Percentiles rank a stretch among this genome's conserved stretches.
These are phyloP conservation scores for Lutjanus argentimaculatus DNA, from an alignment of 2,797 vertebrate species.

Conservation along the genomic window DNA sequence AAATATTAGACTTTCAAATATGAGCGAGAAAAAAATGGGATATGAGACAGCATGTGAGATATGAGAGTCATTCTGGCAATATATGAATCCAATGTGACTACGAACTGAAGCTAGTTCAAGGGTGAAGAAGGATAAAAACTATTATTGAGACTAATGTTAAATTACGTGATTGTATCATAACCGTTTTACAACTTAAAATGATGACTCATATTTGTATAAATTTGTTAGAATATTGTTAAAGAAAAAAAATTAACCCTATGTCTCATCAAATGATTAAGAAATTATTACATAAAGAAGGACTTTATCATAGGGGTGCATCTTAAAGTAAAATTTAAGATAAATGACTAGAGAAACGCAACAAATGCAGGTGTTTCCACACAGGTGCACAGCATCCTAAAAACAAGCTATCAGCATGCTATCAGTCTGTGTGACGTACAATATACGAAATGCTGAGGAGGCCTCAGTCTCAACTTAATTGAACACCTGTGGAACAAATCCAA, in stretches of 20 bases:
- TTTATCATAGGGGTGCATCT: not conserved
- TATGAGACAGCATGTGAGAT: not conserved
- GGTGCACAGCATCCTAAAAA: not conserved
- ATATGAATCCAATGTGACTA: not conserved
- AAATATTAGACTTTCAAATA: slow-evolving; percentile 48
- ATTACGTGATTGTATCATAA: not conserved
- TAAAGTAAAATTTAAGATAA: not conserved
- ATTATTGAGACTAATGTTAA: not conserved
- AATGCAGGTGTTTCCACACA: not conserved
- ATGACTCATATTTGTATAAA: not conserved
- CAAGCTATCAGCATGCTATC: not conserved
- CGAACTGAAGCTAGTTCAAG: not conserved
- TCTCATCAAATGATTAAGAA: not conserved
- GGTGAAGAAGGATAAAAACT: not conserved
- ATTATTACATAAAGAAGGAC: not conserved
- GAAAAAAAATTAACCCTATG: not conserved
- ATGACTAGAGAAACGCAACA: not conserved
- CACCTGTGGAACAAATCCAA: not conserved
- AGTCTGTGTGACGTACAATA: not conserved
- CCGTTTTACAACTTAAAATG: not conserved
- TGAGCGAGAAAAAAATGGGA: slow-evolving; percentile 6
- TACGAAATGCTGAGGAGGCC: slow-evolving; percentile 3
- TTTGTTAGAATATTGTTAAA: not conserved
- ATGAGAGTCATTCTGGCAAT: not conserved
- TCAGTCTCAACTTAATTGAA: slow-evolving; percentile 4